phyloP scores from a whole-genome alignment of 2,888 invertebrate species.

The Troilus luridus region DNA sequence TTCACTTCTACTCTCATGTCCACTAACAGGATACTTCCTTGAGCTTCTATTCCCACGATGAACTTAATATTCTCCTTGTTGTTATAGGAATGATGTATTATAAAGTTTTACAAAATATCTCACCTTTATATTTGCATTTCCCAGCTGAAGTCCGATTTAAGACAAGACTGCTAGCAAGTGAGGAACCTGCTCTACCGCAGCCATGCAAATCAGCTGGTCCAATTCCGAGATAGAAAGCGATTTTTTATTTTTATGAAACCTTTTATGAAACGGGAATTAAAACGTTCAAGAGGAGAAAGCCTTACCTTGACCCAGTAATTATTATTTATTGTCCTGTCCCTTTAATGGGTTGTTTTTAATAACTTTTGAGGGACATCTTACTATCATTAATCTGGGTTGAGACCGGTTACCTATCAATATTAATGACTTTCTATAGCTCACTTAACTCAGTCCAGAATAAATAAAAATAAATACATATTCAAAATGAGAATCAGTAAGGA shows the following conservation, averaged over 20 bases:
- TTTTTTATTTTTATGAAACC: neutral
- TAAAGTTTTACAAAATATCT: neutral
- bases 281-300: neutral
- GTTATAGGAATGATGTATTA: no score
- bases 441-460: neutral
- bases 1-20: no score
- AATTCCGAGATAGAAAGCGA: neutral
- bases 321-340: neutral
- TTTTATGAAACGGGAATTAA: neutral
- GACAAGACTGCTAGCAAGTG: no score
- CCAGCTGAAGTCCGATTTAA: no score
- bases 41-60: no score
- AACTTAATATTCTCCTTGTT: no score
- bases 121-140: neutral
- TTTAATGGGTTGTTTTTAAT: conserved; percentile 22
- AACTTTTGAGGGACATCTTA: neutral
- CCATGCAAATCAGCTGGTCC: neutral
- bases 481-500: neutral
- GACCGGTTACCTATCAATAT: neutral
- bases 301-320: neutral
- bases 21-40: no score
- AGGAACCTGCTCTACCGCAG: neutral
- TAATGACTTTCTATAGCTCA: conserved; percentile 7
- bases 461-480: neutral
- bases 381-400: neutral